Percentiles rank a stretch among this genome's conserved stretches.
Conservation (phyloP, 2,113 vertebrate genomes). For the Halichoerus grypus region DNA sequence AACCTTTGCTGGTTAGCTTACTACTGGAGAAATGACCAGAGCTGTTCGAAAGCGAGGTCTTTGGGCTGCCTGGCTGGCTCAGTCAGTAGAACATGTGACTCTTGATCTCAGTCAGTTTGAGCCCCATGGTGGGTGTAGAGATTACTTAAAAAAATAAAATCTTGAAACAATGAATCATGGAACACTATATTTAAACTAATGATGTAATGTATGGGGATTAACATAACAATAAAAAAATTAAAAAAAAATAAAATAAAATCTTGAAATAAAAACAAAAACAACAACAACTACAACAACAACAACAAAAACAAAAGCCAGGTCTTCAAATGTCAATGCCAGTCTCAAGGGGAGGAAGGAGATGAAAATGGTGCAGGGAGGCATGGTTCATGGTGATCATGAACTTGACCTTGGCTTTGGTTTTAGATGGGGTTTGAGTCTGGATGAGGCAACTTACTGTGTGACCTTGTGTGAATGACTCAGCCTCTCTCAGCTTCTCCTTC, state of each 20-base stretch:
- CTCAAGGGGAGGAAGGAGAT: background rate
- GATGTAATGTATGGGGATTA: no score
- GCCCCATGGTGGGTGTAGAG: background rate
- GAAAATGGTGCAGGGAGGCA: fast-evolving
- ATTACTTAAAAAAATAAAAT: background rate
- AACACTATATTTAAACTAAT: no score
- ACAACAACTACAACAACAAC: no score
- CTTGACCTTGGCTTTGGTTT: background rate
- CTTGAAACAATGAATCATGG: no score
- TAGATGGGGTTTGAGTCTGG: background rate
- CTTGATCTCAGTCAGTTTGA: background rate
- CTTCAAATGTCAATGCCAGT: background rate
- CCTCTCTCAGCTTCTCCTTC: background rate
- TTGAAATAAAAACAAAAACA: no score
- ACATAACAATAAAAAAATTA: no score
- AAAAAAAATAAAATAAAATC: no score
- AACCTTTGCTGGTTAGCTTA: background rate
- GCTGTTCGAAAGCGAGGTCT: no score
- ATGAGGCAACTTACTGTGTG: background rate
- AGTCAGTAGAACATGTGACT: background rate
- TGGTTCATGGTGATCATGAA: background rate
- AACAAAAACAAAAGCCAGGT: no score
- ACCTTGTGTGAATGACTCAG: background rate
- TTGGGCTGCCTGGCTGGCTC: background rate
- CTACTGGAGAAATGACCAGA: background rate